Conservation (phyloP, 2,888 invertebrate species). For the Eupithecia vulgata region DNA sequence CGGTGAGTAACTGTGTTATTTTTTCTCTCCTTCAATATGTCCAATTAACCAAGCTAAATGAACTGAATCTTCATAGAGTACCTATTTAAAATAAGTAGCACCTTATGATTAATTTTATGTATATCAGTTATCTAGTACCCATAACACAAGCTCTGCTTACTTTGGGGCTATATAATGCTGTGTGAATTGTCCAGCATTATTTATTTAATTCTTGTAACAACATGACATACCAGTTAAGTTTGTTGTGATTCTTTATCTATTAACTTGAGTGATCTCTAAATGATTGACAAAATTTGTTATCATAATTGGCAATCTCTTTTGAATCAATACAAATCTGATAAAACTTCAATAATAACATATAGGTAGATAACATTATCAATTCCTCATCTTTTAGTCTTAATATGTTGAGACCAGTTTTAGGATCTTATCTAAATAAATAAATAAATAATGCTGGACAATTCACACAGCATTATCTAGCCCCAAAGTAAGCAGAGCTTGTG, state of each 20-base stretch:
- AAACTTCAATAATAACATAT: background rate
- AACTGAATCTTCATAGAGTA: background rate
- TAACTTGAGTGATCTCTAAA: background rate
- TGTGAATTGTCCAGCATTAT: too few species aligned
- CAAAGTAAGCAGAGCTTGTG: too few species aligned
- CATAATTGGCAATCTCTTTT: background rate
- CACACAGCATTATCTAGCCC: too few species aligned
- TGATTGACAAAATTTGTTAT: background rate
- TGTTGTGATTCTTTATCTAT: background rate
- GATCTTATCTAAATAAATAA: too few species aligned
- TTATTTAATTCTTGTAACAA: background rate
- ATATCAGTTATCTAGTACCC: too few species aligned
- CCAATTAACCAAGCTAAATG: background rate
- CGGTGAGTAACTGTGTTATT: constrained; percentile 63
- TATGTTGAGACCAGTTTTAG: background rate
- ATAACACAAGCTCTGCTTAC: too few species aligned
- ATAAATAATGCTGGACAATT: too few species aligned
- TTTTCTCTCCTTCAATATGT: background rate
- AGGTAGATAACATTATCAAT: background rate
- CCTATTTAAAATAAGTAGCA: background rate
- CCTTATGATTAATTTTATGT: background rate
- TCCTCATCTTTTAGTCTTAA: background rate
- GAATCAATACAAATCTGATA: background rate
- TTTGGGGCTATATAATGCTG: too few species aligned
- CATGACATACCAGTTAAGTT: background rate